Base-by-base conservation (phyloP, 2,797 vertebrate species). In the Sebastes goodei region DNA sequence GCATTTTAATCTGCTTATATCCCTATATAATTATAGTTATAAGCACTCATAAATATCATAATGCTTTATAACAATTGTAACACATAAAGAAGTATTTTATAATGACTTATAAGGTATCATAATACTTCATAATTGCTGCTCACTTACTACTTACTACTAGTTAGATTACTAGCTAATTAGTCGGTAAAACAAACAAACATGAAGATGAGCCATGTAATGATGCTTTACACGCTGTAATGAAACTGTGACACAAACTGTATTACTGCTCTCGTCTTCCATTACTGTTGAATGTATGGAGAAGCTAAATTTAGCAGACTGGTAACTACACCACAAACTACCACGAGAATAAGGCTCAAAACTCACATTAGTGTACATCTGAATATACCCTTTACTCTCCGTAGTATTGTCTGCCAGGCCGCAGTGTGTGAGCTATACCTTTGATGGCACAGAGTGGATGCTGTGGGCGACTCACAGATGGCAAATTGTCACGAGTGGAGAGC, bases 381-480 rank as follows among this genome's bases (percentile, higher is more conserved):
- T 59, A 14, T 33, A 64, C 17, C n/a, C 23, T 63, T 35, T 14
- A 63, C n/a, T 21, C 10, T 14, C 23, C 15, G 23, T 49, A 3
- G 15, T 52, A 5, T 20, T 52, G 27, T 61, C 30, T 71, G 20
- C 6, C 10, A 49, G 30, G 17, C 55, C 5, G 6, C 21, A 30
- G 49, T 65, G 21, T 79, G 14, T 10, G 12, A 59, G 35, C 68
- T 65, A 4, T 17, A 46, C 61, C 67, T 59, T 66, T 61, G 60
- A 78, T 5, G 9, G 38, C 35, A 62, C 11, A 71, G 69, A 49
- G 52, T 33, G 38, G 71, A 71, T 61, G 64, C 73, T 80, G 74
- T 67, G 20, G 59, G 60, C 56, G 7, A 57, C 65, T 78, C 76
- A 64, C 78, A 89, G 72, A 86, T 85, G 69, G 82, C 55, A 75